These are phyloP conservation scores for Drosophila nigritarsus DNA, from an alignment of 2,888 invertebrate genomes.

Conservation along the genomic window DNA sequence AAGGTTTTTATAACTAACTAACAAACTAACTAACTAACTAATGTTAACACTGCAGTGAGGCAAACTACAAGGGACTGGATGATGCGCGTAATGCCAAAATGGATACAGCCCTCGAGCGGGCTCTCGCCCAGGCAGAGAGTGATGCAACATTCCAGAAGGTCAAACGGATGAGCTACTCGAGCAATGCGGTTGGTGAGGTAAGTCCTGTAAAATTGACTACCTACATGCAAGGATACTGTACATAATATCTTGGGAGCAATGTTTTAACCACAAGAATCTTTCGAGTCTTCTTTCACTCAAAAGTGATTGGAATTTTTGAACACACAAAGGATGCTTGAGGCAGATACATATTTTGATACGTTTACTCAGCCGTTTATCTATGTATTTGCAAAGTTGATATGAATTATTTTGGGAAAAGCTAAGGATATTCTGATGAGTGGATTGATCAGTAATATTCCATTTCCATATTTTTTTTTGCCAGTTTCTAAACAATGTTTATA, in stretches of 20 bases:
- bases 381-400: constrained; percentile 1
- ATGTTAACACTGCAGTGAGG: constrained; percentile 35
- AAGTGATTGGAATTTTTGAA: not conserved
- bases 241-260: not conserved
- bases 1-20: not conserved
- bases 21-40: not conserved
- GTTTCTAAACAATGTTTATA: not conserved
- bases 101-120: constrained; percentile 88
- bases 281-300: not conserved
- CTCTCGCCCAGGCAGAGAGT: constrained; percentile 88
- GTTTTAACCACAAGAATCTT: not conserved
- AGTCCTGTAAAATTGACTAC: constrained; percentile 24
- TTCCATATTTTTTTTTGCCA: not conserved
- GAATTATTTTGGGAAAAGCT: not conserved
- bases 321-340: not conserved
- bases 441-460: not conserved
- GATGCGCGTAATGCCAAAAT: constrained; percentile 85
- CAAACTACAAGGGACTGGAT: constrained; percentile 77
- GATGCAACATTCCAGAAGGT: constrained; percentile 90
- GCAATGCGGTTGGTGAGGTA: constrained; percentile 89
- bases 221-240: no score
- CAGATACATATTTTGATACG: not conserved
- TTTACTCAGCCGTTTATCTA: constrained; percentile 15
- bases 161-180: constrained; percentile 90
- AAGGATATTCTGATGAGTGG: not conserved